Evolutionary conservation across 2,797 vertebrate genomes (phyloP), one percentile per base, ranked within the genome.

Genomic region (Neoniphon sammara): DNA sequence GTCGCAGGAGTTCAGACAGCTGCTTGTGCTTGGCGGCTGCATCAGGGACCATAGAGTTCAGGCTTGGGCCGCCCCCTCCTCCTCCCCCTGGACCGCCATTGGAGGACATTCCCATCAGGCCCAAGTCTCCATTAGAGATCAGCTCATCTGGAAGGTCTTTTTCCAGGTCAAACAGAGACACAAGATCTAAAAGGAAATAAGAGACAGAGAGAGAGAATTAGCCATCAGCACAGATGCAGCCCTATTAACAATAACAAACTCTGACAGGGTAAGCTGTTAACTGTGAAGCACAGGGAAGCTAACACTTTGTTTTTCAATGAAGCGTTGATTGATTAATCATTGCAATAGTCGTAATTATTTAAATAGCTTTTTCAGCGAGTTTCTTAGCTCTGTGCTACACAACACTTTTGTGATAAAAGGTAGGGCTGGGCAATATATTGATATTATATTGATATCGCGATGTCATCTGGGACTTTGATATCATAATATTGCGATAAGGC

Each of bases 1-100:
- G 95, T 62, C 97, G 94, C 20, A 99, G 93, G 69, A 99, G 97
- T 87, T 99, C 97, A 0, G 98, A 98, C 78, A 99, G 95, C 81
- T 98, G 97, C 89, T 98, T 99, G 92, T 98, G 98, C 94, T 98
- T 99, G 83, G 98, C 96, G 71, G 96, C 97, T 5, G 97, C 98
- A 87, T 99, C 98, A 30, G 96, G 95, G 84, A 96, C 93, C 44
- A 96, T 94, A 82, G 93, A 95, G 71, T 95, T 94, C 93, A 96
- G 92, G 93, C 94, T 92, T 87, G 95, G 71, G 90, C 95, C 85
- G 7, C 88, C 86, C 91, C 92, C 59, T 2, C 81, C 89, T 74
- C 70, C 71, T 1, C 90, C 93, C 52, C 89, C 84, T 63, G 89
- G 85, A 23, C 90, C 91, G 0, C 94, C 91, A 6, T 91, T 93